These are phyloP conservation scores for Coenobita brevimanus DNA, from an alignment of 1,140 invertebrate species.

Conservation along the genomic window DNA sequence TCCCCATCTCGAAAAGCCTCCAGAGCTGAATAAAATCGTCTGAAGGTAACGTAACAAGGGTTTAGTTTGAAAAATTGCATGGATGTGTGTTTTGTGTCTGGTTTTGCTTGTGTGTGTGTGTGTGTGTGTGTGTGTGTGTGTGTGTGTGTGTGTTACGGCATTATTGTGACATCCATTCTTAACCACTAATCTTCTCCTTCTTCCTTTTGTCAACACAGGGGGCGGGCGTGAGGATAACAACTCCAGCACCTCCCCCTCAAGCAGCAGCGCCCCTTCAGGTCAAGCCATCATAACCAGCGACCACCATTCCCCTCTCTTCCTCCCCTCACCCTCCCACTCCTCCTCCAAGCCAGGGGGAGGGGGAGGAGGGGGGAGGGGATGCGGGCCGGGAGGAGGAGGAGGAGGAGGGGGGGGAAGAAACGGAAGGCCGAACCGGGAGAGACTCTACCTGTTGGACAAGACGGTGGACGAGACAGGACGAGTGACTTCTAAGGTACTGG, in stretches of 20 bases:
- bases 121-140: no score
- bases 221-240: not conserved
- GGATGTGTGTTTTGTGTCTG: no score
- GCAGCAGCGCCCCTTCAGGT: not conserved
- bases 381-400: not conserved
- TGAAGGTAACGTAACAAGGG: no score
- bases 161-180: no score
- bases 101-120: no score
- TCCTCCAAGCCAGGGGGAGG: not conserved
- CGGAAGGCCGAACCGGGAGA: not conserved
- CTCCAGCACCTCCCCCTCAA: not conserved
- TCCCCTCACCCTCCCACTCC: not conserved
- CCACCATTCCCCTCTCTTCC: no score
- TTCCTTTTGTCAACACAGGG: not conserved
- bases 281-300: not conserved
- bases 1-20: no score
- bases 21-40: no score
- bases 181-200: no score
- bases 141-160: no score
- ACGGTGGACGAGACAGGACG: slow-evolving; percentile 58
- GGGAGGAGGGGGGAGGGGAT: not conserved
- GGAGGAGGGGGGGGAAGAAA: not conserved
- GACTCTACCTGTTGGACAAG: slow-evolving; percentile 47
- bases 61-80: no score
- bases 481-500: slow-evolving; percentile 74